Percentiles rank a stretch among this genome's conserved stretches.
Conservation (phyloP, 2,888 invertebrate genomes). For the Prosopocoilus inquinatus region DNA sequence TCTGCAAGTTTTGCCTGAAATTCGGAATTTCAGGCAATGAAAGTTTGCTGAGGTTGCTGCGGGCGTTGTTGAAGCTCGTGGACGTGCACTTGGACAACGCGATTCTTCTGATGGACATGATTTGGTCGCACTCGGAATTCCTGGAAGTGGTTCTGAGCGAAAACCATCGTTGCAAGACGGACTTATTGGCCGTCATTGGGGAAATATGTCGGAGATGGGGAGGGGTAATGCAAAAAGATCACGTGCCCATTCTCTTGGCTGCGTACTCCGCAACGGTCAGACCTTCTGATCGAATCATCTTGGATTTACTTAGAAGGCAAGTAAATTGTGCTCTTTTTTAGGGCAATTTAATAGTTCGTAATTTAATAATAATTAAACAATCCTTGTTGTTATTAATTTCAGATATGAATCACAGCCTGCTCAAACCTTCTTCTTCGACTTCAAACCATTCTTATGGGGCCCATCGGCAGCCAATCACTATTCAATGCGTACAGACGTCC, state of each 20-base stretch:
- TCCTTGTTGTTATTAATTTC: background rate
- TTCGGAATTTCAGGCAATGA: constrained; percentile 53
- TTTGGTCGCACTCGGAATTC: constrained; percentile 75
- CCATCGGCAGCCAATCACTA: constrained; percentile 76
- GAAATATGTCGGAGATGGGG: constrained; percentile 63
- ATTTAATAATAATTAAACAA: background rate
- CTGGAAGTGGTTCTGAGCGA: constrained; percentile 64
- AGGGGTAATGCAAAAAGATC: constrained; percentile 62
- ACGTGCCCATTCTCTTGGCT: constrained; percentile 74
- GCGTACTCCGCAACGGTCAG: constrained; percentile 74
- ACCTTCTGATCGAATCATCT: constrained; percentile 67
- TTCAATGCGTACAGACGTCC: constrained; percentile 60
- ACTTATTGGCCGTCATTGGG: constrained; percentile 64
- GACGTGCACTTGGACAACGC: constrained; percentile 54
- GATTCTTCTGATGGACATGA: constrained; percentile 68
- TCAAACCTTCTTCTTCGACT: constrained; percentile 44
- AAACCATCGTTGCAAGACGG: constrained; percentile 55
- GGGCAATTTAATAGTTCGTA: no score
- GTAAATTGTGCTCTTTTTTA: constrained; percentile 53
- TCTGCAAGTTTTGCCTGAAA: constrained; percentile 65
- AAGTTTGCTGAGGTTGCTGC: constrained; percentile 51
- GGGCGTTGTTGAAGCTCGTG: constrained; percentile 57
- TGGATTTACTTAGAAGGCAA: constrained; percentile 68
- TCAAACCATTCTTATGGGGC: constrained; percentile 80
- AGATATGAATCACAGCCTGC: constrained; percentile 41